A percentile compares a stretch with the other conserved stretches of the same genome.
phyloP scores from a whole-genome alignment of 2,113 vertebrate genomes.

The Cinclus cinclus region DNA sequence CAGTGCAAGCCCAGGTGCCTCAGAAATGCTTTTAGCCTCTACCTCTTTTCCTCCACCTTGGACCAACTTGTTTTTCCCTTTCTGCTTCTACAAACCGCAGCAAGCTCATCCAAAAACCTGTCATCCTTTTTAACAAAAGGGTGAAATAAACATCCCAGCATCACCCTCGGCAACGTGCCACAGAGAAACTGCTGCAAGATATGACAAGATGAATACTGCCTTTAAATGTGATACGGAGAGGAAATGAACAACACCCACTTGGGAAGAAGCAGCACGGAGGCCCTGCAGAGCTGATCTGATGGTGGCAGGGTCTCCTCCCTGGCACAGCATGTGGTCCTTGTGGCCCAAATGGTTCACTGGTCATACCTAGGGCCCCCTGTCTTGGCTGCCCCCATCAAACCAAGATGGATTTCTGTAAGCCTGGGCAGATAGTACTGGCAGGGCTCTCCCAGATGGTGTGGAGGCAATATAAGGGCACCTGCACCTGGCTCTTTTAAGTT shows the following conservation, averaged over 20 bases:
- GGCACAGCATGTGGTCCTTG: background rate
- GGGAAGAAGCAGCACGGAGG: background rate
- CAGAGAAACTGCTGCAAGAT: constrained; percentile 51
- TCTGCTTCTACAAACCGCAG: background rate
- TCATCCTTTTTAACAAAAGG: constrained; percentile 37
- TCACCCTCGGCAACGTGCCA: constrained; percentile 36
- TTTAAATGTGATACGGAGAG: background rate
- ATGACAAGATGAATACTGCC: constrained; percentile 25
- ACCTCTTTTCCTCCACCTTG: background rate
- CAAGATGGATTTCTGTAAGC: background rate
- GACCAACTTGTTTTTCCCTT: constrained; percentile 20
- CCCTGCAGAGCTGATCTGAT: background rate
- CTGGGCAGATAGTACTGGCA: background rate
- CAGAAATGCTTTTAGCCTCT: background rate
- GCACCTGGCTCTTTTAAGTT: background rate
- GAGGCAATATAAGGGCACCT: background rate
- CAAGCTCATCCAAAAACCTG: constrained; percentile 46
- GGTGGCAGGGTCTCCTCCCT: background rate
- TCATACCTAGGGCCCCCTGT: rapidly evolving
- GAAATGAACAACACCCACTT: background rate
- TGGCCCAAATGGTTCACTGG: background rate
- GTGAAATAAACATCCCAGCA: constrained; percentile 55
- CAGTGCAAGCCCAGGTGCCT: constrained; percentile 15
- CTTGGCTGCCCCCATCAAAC: background rate
- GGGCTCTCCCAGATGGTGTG: background rate